These are phyloP conservation scores for Aethes cnicana DNA, from an alignment of 2,888 invertebrate genomes.

Conservation along the genomic window DNA sequence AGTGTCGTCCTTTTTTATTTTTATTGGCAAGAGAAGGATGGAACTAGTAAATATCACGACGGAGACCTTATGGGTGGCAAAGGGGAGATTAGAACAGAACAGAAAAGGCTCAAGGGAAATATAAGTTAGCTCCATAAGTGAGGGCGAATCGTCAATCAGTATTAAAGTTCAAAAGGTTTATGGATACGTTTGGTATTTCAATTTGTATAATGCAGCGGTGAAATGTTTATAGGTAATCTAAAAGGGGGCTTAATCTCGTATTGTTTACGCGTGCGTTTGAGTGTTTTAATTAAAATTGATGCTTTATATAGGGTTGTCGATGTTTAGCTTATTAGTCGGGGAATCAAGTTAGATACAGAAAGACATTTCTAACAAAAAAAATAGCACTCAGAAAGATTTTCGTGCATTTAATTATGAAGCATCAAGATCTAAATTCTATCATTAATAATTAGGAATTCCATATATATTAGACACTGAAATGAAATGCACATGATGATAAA, in stretches of 20 bases:
- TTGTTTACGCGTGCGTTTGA: constrained; percentile 9
- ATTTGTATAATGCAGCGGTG: constrained; percentile 58
- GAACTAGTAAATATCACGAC: constrained; percentile 39
- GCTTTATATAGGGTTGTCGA: constrained; percentile 1
- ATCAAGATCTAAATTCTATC: too few species aligned
- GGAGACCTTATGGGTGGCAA: constrained; percentile 26
- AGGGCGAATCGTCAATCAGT: constrained; percentile 69
- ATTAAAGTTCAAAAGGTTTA: constrained; percentile 66
- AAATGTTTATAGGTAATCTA: constrained; percentile 27
- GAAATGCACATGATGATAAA: too few species aligned
- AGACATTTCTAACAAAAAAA: too few species aligned
- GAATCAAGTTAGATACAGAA: too few species aligned
- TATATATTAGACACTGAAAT: too few species aligned
- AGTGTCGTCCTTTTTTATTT: constrained; percentile 44
- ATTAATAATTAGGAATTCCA: too few species aligned
- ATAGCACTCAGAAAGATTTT: too few species aligned
- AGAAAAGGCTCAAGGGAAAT: constrained; percentile 70
- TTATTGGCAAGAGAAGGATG: constrained; percentile 45
- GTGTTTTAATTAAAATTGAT: constrained; percentile 23
- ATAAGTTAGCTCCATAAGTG: constrained; percentile 62
- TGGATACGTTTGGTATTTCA: constrained; percentile 52
- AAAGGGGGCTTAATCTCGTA: constrained; percentile 23
- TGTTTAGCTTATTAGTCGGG: too few species aligned
- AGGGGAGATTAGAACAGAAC: constrained; percentile 52
- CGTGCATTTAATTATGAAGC: too few species aligned